Conservation (phyloP, 2,113 vertebrate species). For the Xenopus borealis region DNA sequence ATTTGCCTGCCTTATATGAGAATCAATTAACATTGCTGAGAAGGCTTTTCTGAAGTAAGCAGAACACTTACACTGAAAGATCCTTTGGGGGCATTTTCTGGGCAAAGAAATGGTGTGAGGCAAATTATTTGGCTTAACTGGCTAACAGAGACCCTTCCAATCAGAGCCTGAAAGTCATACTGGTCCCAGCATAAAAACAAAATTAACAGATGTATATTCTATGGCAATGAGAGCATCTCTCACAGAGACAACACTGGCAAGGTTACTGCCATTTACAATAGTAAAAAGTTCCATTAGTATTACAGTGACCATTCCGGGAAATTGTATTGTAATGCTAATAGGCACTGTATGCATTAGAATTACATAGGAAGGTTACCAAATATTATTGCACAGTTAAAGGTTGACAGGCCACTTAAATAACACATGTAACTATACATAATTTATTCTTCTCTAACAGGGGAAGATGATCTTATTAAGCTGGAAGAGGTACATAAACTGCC, state of each 20-base stretch:
- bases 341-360: no score
- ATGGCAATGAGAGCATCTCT: neutral
- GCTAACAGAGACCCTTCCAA: fast-evolving
- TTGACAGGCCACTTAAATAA: no score
- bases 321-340: no score
- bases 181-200: conserved; percentile 10
- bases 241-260: conserved; percentile 16
- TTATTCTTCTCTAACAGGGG: no score
- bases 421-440: no score
- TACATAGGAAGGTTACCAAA: no score
- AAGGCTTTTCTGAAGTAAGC: neutral
- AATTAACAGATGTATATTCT: conserved; percentile 22
- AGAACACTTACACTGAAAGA: conserved; percentile 20
- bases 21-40: conserved; percentile 6
- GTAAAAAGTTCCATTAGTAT: no score
- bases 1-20: neutral
- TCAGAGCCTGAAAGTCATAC: conserved; percentile 38
- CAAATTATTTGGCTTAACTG: conserved; percentile 35
- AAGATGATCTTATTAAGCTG: no score
- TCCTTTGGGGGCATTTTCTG: neutral
- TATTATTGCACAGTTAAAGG: no score
- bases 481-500: no score
- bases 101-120: conserved; percentile 6
- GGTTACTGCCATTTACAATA: conserved; percentile 31
- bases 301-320: no score